A percentile compares a stretch with the other conserved stretches of the same genome.
phyloP scores from a whole-genome alignment of 2,888 invertebrate species.

The Hemaris fuciformis region DNA sequence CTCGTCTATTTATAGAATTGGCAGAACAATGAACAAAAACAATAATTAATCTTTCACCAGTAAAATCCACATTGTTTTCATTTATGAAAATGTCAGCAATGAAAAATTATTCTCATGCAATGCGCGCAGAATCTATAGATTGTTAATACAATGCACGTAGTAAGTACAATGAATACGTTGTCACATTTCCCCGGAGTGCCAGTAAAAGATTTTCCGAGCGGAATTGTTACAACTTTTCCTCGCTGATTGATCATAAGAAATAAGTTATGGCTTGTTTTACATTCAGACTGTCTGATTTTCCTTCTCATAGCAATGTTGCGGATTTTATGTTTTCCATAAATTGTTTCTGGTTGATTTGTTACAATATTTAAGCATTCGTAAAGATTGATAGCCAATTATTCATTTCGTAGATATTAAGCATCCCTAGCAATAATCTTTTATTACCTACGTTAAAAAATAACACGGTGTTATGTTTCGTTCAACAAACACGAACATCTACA shows the following conservation, averaged over 20 bases:
- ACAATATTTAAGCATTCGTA: background rate
- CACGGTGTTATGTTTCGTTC: background rate
- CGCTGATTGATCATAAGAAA: slow-evolving; percentile 10
- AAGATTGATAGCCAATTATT: background rate
- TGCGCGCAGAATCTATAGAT: slow-evolving; percentile 7
- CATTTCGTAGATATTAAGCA: no score
- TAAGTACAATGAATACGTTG: slow-evolving; percentile 10
- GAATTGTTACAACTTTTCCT: slow-evolving; percentile 8
- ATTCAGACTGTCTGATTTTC: background rate
- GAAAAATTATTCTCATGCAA: slow-evolving; percentile 5
- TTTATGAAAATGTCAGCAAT: slow-evolving; percentile 7
- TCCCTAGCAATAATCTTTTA: no score
- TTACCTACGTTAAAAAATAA: background rate
- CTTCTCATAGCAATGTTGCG: background rate
- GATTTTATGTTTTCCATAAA: background rate
- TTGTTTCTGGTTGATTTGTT: background rate
- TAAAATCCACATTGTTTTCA: background rate
- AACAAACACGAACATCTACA: background rate
- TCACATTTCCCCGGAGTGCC: slow-evolving; percentile 10
- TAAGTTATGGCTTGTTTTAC: slow-evolving; percentile 9
- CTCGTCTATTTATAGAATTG: background rate
- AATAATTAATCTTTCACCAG: background rate
- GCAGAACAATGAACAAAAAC: background rate
- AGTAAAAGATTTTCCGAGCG: slow-evolving; percentile 6
- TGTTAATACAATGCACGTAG: slow-evolving; percentile 10